Evolutionary conservation across 2,113 vertebrate genomes (phyloP).

Genomic region (Pangasianodon gigas): DNA sequence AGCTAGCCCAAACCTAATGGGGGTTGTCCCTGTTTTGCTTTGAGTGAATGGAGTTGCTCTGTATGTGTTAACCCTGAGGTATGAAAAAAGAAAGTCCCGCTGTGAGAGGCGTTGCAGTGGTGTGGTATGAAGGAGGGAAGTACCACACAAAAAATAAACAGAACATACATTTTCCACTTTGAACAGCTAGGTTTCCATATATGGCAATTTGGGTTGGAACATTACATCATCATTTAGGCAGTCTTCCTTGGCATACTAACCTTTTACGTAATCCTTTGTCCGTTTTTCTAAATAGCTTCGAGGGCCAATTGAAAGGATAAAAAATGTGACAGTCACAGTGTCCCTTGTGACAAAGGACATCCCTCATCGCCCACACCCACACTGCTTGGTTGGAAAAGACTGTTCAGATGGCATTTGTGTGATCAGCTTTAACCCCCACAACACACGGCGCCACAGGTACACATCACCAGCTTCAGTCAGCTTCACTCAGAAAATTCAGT

Average conservation of each 20-base stretch:
- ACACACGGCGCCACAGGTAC: slow-evolving; percentile 81
- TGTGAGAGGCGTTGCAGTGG: slow-evolving; percentile 16
- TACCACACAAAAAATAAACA: slow-evolving; percentile 30
- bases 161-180: neutral
- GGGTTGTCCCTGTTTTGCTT: slow-evolving; percentile 54
- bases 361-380: slow-evolving; percentile 89
- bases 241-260: neutral
- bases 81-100: slow-evolving; percentile 62
- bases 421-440: slow-evolving; percentile 78
- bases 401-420: slow-evolving; percentile 81
- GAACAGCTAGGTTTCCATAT: neutral
- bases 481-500: neutral
- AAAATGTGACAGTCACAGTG: slow-evolving; percentile 79
- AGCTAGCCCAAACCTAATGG: slow-evolving; percentile 46
- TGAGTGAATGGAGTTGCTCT: slow-evolving; percentile 48
- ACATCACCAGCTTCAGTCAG: neutral
- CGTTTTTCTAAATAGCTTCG: slow-evolving; percentile 66
- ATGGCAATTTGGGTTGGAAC: neutral
- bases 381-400: slow-evolving; percentile 93
- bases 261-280: neutral
- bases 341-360: slow-evolving; percentile 91
- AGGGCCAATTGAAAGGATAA: slow-evolving; percentile 70
- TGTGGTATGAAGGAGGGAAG: slow-evolving; percentile 47
- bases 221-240: neutral
- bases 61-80: neutral